Base-by-base conservation (phyloP, 2,888 invertebrate genomes). In the Acleris sparsana region DNA sequence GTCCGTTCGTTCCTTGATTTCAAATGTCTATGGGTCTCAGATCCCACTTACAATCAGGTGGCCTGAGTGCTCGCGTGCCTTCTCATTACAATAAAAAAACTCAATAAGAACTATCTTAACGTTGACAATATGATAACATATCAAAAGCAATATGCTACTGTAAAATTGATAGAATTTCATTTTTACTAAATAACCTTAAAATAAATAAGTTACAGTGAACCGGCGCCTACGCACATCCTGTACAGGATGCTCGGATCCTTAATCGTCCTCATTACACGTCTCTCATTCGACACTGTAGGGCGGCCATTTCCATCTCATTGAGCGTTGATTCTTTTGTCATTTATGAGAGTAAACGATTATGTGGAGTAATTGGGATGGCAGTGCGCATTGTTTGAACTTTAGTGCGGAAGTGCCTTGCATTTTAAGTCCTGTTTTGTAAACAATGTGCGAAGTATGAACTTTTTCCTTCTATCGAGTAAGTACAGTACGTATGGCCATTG, bases 211-310 rank as follows among this genome's bases (percentile, higher is more conserved):
- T 7, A 13, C 18, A 53, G 18, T 33, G 18, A 55, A 65, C 62
- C 59, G 48, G 53, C 80, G 76, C 86, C 87, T 80, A 85, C 85
- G 64, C 73, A 63, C 70, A 72, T 75, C 79, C 75, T 77, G 73
- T 72, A 78, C 86, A 86, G 86, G 85, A 86, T 85, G 82, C 79
- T 75, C 80, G 77, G 78, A 73, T 76, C 75, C 71, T 73, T 83
- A 85, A 84, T 85, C 78, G 80, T 71, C 79, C 82, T 86, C 89
- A 91, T 91, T 90, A 80, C 81, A 79, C 76, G 74, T 73, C 82
- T 81, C 80, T 83, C 85, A 89, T 87, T 87, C 85, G 76, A 75
- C 82, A 75, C 84, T 72, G 85, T 83, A 83, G 82, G 86, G 72
- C 77, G 68, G 63, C 46, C 57, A 66, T 66, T 75, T 73, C 73